These are phyloP conservation scores for Nesogale talazaci DNA, from an alignment of 2,113 vertebrate genomes.

Conservation along the genomic window DNA sequence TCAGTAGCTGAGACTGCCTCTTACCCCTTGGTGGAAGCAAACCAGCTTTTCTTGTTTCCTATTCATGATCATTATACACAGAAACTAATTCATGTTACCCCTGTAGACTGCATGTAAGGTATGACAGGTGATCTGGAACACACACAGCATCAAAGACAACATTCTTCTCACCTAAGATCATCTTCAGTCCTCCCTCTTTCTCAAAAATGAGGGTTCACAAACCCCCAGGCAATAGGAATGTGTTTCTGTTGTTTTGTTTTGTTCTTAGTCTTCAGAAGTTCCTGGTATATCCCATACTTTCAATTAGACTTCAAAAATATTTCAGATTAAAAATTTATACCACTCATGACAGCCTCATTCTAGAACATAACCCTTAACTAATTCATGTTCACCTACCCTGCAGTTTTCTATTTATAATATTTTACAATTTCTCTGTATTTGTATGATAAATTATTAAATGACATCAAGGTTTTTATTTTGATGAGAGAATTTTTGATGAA, in stretches of 20 bases:
- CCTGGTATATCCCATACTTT: conserved; percentile 82
- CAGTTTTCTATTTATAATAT: conserved; percentile 91
- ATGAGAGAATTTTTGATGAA: conserved; percentile 92
- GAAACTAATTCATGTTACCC: conserved; percentile 83
- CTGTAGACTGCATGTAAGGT: conserved; percentile 80
- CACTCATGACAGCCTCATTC: conserved; percentile 88
- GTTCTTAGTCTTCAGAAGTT: conserved; percentile 82
- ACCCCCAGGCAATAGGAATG: conserved; percentile 60
- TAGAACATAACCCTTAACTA: conserved; percentile 89
- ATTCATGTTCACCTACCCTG: conserved; percentile 91
- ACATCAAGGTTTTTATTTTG: conserved; percentile 92
- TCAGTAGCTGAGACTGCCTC: background rate
- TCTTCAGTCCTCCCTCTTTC: background rate
- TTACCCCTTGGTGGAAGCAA: conserved; percentile 14
- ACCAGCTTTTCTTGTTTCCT: conserved; percentile 80
- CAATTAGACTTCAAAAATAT: conserved; percentile 88
- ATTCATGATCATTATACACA: conserved; percentile 76
- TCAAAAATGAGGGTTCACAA: conserved; percentile 80
- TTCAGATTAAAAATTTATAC: conserved; percentile 90
- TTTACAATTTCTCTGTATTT: conserved; percentile 90
- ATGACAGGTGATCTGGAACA: conserved; percentile 81
- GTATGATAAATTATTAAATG: conserved; percentile 92
- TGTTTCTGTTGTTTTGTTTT: conserved; percentile 60
- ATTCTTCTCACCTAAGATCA: conserved; percentile 16
- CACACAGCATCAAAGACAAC: conserved; percentile 82